phyloP scores from a whole-genome alignment of 2,113 vertebrate genomes.

The Petaurus breviceps region DNA sequence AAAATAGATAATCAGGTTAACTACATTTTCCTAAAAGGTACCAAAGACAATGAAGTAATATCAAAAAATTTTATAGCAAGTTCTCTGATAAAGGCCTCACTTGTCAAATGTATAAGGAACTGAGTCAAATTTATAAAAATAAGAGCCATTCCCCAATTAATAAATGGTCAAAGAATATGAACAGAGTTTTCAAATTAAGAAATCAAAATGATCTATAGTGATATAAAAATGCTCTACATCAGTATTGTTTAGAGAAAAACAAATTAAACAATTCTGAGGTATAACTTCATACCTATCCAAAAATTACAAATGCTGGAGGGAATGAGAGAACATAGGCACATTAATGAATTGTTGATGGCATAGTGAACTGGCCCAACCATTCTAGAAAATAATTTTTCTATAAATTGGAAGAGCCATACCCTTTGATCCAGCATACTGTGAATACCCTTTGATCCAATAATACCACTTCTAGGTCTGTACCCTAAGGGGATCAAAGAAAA shows the following conservation, averaged over 20 bases:
- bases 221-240: not conserved
- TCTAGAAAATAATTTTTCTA: not conserved
- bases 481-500: not conserved
- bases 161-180: not conserved
- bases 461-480: not conserved
- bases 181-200: not conserved
- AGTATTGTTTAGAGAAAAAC: not conserved
- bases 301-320: not conserved
- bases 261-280: not conserved
- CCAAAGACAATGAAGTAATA: not conserved
- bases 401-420: too few relatives aligned
- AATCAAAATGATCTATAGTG: not conserved
- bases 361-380: not conserved
- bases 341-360: not conserved
- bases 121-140: not conserved
- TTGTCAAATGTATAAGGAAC: not conserved
- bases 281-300: not conserved
- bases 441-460: not conserved
- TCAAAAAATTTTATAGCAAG: not conserved
- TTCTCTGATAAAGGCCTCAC: not conserved
- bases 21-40: not conserved
- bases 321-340: not conserved
- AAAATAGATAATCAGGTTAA: not conserved
- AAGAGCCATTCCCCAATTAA: not conserved
- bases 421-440: not conserved